Evolutionary conservation across 2,113 vertebrate species (phyloP), one percentile per base, ranked within the genome.

Genomic region (Larimichthys crocea): DNA sequence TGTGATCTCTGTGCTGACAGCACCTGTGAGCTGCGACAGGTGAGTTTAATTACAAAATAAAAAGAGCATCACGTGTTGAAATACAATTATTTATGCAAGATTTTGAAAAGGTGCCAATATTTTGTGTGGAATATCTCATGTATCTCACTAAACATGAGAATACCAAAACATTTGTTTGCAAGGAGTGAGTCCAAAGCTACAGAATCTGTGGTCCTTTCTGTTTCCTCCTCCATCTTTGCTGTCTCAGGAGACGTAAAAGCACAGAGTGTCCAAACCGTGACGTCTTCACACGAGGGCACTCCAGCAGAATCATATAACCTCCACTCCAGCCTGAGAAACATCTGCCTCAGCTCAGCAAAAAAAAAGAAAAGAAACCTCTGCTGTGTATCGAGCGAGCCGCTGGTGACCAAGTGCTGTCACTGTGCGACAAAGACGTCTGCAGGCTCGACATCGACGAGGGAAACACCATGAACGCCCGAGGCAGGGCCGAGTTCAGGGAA

Each of bases 371-470:
- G n/a, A 19, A 50, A 12, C 26, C 35, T 35, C 20, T 14, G 19
- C 73, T 64, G 80, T 48, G 61, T 26, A 20, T 2, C 8, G 29
- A 79, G 20, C 14, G 7, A 53, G 42, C 55, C 8, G 0, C 29
- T 22, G 61, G 48, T 60, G 35, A 64, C 0, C 22, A 68, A 49
- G 64, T 56, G 10, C 49, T 72, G 1, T 22, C 74, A 11, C 16
- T 3, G 11, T 3, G 56, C 76, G 19, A 3, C 26, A 2, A 62
- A 31, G 7, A 56, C 10, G 72, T 80, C 85, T 76, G 76, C 67
- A 63, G 62, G 62, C 62, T 63, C 29, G 20, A 69, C 68, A 66
- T 64, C 22, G 65, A 78, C 20, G 70, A 78, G 57, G 40, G 35
- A 65, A 78, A 35, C 62, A 3, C 20, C 44, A 31, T 40, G 5